These are phyloP conservation scores for Euspilapteryx auroguttella DNA, from an alignment of 2,888 invertebrate species.

Conservation along the genomic window DNA sequence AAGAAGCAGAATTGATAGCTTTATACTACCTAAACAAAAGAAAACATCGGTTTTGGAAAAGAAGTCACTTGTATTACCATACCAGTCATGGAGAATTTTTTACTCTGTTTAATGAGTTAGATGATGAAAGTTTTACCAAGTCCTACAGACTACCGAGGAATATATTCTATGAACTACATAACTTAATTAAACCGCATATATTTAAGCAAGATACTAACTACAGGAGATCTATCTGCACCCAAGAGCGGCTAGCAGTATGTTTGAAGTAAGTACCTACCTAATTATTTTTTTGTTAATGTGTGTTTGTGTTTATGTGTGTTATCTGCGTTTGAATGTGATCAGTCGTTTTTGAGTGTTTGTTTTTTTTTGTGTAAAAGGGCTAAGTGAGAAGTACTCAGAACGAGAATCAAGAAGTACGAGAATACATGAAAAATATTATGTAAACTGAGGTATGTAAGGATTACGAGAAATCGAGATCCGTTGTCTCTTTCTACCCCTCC, in stretches of 20 bases:
- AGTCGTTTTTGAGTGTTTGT: slow-evolving; percentile 7
- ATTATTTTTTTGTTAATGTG: slow-evolving; percentile 6
- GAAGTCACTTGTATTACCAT: slow-evolving; percentile 7
- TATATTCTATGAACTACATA: slow-evolving; percentile 5
- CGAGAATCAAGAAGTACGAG: slow-evolving; percentile 5
- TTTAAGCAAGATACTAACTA: slow-evolving; percentile 7
- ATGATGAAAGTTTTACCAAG: slow-evolving; percentile 10
- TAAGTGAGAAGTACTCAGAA: slow-evolving; percentile 4
- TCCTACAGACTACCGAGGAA: slow-evolving; percentile 6
- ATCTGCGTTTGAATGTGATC: slow-evolving; percentile 5
- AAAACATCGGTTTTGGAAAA: slow-evolving; percentile 8
- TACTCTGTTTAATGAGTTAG: slow-evolving; percentile 9
- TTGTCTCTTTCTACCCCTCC: slow-evolving; percentile 9
- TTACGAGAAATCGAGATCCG: slow-evolving; percentile 9
- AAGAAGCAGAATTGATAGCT: slow-evolving; percentile 6
- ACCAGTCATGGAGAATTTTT: slow-evolving; percentile 8
- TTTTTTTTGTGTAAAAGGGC: slow-evolving; percentile 7
- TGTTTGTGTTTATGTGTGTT: slow-evolving; percentile 6
- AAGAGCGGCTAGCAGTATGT: slow-evolving; percentile 6
- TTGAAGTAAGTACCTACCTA: slow-evolving; percentile 6
- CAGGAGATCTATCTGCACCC: slow-evolving; percentile 5
- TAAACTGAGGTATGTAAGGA: slow-evolving; percentile 8
- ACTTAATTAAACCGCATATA: slow-evolving; percentile 7
- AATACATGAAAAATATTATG: slow-evolving; percentile 7
- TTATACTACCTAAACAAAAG: slow-evolving; percentile 6